Percentiles rank a stretch among this genome's conserved stretches.
Evolutionary conservation across 2,888 invertebrate species (phyloP).

Genomic region (Peribatodes rhomboidaria): DNA sequence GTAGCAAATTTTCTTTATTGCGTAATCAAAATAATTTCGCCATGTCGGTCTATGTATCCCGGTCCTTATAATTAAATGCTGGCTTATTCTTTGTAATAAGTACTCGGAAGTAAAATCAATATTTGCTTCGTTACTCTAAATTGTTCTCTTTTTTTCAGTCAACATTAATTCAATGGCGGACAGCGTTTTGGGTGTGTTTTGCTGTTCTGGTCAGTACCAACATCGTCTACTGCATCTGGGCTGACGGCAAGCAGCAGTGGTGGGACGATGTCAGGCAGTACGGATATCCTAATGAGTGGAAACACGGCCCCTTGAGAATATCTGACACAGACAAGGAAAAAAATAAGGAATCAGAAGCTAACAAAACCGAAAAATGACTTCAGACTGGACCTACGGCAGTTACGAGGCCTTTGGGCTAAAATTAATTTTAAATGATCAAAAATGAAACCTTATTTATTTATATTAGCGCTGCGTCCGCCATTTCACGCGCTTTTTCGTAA

Average conservation of each 20-base stretch:
- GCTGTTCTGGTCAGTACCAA: slow-evolving; percentile 88
- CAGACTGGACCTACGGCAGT: neutral
- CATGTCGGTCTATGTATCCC: too few relatives aligned
- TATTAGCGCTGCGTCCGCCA: too few relatives aligned
- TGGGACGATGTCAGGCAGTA: slow-evolving; percentile 89
- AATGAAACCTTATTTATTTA: neutral
- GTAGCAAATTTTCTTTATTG: too few relatives aligned
- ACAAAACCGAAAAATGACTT: slow-evolving; percentile 45
- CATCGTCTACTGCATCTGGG: slow-evolving; percentile 88
- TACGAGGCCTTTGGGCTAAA: neutral
- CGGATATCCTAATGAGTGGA: slow-evolving; percentile 78
- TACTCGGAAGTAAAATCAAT: too few relatives aligned
- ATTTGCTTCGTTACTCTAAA: too few relatives aligned
- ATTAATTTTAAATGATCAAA: slow-evolving; percentile 4
- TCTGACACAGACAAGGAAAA: slow-evolving; percentile 71
- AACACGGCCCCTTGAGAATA: slow-evolving; percentile 72
- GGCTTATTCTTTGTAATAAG: too few relatives aligned
- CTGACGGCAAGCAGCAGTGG: slow-evolving; percentile 90
- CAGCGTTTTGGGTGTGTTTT: slow-evolving; percentile 91
- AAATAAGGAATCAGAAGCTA: slow-evolving; percentile 69
- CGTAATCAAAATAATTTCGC: too few relatives aligned
- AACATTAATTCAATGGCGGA: slow-evolving; percentile 88
- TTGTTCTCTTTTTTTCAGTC: slow-evolving; percentile 84
- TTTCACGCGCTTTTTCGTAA: too few relatives aligned
- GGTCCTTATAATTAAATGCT: too few relatives aligned